Base-by-base conservation (phyloP, 2,113 vertebrate genomes). In the Indicator indicator region DNA sequence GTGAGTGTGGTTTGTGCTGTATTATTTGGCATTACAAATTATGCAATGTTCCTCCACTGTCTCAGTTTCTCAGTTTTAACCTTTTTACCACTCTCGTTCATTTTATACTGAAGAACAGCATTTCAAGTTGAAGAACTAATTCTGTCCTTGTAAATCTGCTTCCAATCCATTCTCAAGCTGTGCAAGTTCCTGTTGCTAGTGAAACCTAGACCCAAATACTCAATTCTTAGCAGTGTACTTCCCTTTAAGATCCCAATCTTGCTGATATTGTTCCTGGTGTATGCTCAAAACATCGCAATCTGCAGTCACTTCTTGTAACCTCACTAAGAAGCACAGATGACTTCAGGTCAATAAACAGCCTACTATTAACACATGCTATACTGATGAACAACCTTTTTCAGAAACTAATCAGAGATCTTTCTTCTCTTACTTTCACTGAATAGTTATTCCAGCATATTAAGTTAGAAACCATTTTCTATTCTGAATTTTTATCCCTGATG, bases 1-100 rank as follows among this genome's bases (percentile, higher is more conserved):
- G 63, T 86, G 56, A 36, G 24, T 89, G 72, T 28, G 24, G 52
- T 76, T 93, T 67, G 4, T 28, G 33, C 19, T 63, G 16, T 83
- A 67, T 84, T 94, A 63, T 83, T 83, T 94, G 79, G 52, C 82
- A 77, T 60, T 59, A 33, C 48, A 70, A 83, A 91, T 76, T 38
- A 50, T 4, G 5, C 88, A 88, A 92, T 67, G 3, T 56, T 80
- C 23, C 17, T 85, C 50, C 18, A 40, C 36, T 76, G 92, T 63
- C 60, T 80, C 42, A 33, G 42, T 60, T 92, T 63, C 60, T 80
- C 38, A 33, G 42, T 68, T 90, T 86, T 96, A 90, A 86, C 38
- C 62, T 94, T 87, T 36, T 80, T 38, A 77, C 30, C 60, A 42
- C 64, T 74, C 33, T 58, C 74, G 33, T 93, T 88, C 28, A 33